Evolutionary conservation across 2,113 vertebrate genomes (phyloP).

Genomic region (Salvelinus alpinus): DNA sequence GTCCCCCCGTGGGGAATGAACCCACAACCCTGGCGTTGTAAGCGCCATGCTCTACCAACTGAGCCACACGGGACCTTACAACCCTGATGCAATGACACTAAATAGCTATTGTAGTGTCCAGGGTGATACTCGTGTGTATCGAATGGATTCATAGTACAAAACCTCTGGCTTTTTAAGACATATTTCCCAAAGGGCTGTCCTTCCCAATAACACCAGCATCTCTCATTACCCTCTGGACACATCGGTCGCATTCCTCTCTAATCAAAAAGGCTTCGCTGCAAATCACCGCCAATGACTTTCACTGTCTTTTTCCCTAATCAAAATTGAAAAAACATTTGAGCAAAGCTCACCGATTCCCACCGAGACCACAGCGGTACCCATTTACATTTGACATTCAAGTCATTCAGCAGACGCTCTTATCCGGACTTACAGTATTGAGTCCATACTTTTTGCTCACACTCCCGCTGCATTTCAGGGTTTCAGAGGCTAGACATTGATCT

Average conservation of each 20-base stretch:
- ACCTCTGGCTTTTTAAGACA: background rate
- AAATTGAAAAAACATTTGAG: conserved; percentile 21
- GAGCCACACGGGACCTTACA: background rate
- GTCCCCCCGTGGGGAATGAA: no score
- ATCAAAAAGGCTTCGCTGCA: conserved; percentile 30
- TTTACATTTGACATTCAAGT: no score
- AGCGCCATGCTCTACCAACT: no score
- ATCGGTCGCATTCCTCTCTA: background rate
- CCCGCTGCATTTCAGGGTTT: background rate
- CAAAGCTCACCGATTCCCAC: background rate
- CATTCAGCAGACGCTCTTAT: no score
- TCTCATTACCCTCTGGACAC: background rate
- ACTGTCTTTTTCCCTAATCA: conserved; percentile 24
- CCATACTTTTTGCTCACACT: no score
- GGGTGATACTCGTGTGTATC: background rate
- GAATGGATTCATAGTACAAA: background rate
- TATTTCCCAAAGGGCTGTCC: background rate
- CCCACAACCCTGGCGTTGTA: no score
- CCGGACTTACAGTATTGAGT: no score
- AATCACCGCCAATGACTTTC: conserved; percentile 4
- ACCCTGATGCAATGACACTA: background rate
- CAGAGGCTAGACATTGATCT: background rate
- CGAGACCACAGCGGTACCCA: background rate
- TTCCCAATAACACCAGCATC: background rate
- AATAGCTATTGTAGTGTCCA: background rate